Evolutionary conservation across 1,140 invertebrate species (phyloP).

Genomic region (Drosophila virilis): DNA sequence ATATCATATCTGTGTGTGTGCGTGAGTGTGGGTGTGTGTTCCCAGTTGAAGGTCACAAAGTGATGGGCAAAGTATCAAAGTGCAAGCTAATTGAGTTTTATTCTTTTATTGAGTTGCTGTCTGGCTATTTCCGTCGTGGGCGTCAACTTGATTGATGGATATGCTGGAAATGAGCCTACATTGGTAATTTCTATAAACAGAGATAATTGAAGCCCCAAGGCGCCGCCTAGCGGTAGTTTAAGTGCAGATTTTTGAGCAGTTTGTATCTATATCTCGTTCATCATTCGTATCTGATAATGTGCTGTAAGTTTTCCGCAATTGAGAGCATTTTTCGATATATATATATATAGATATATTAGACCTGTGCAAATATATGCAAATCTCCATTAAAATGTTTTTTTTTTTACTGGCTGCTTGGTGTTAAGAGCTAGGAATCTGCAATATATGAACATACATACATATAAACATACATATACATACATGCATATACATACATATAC

Average conservation of each 20-base stretch:
- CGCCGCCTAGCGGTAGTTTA: constrained; percentile 47
- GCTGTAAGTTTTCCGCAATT: too few species aligned
- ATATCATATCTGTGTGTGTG: constrained; percentile 3
- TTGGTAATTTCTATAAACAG: constrained; percentile 10
- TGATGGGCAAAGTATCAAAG: constrained; percentile 10
- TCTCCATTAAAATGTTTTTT: too few species aligned
- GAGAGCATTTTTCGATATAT: too few species aligned
- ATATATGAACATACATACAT: too few species aligned
- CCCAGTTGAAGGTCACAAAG: constrained; percentile 19
- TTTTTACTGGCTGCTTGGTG: too few species aligned
- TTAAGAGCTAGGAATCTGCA: too few species aligned
- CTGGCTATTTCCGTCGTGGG: constrained; percentile 33
- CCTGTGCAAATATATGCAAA: too few species aligned
- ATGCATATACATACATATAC: too few species aligned
- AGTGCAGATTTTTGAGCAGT: constrained; percentile 27
- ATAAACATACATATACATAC: too few species aligned
- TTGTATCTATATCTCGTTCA: too few species aligned
- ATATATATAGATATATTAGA: too few species aligned
- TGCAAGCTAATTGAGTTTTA: constrained; percentile 38
- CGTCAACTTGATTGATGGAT: constrained; percentile 40
- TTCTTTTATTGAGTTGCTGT: constrained; percentile 29
- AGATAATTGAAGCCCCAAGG: constrained; percentile 60
- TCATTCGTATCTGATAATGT: too few species aligned
- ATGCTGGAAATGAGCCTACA: background rate
- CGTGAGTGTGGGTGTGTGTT: background rate